Percentiles rank a stretch among this genome's conserved stretches.
Conservation (phyloP, 2,113 vertebrate species). For the Gymnarchus niloticus region DNA sequence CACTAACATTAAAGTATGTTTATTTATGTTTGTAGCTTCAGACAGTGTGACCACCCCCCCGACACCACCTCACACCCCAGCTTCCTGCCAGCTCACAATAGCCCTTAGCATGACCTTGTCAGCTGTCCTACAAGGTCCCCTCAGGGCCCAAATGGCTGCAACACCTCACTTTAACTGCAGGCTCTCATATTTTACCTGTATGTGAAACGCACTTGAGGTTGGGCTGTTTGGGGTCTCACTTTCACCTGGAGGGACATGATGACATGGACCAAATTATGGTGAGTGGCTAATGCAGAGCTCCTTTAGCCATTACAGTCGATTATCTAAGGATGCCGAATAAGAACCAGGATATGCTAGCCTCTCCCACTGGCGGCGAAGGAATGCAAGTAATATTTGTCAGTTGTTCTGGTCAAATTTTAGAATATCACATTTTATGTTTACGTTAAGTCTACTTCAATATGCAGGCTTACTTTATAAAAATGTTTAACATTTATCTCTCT, state of each 20-base stretch:
- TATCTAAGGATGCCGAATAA: not conserved
- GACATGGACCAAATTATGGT: not conserved
- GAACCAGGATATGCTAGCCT: no score
- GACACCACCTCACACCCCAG: not conserved
- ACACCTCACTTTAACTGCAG: not conserved
- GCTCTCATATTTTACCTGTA: not conserved
- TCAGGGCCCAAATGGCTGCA: not conserved
- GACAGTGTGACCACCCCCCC: not conserved
- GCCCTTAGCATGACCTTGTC: not conserved
- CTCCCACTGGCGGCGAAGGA: no score
- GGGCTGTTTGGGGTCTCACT: not conserved
- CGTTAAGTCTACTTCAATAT: not conserved
- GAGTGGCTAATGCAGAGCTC: not conserved
- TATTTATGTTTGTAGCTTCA: not conserved
- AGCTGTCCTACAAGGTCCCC: conserved; percentile 11
- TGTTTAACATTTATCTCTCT: not conserved
- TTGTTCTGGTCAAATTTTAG: not conserved
- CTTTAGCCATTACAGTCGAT: not conserved
- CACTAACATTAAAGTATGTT: conserved; percentile 10
- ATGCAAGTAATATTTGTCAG: no score
- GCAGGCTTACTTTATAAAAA: not conserved
- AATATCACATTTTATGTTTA: not conserved
- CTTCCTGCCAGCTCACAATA: not conserved
- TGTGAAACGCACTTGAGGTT: not conserved
- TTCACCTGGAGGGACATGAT: not conserved